phyloP scores from a whole-genome alignment of 2,888 invertebrate species.

The Balanococcus diminutus region DNA sequence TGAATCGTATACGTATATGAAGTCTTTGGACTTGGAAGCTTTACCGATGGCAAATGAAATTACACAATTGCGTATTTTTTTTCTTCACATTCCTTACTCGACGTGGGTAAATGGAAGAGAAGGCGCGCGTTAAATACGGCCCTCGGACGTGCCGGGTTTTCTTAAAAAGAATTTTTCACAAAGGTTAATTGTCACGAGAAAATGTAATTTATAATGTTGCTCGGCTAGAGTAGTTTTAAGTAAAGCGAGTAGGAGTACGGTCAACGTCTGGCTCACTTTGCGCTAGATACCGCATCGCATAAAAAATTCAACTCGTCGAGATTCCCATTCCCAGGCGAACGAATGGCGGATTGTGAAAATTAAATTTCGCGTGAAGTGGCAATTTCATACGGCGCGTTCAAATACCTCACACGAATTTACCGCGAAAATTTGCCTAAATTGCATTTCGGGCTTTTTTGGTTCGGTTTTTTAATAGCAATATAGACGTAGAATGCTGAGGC shows the following conservation, averaged over 20 bases:
- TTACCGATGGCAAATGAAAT: slow-evolving; percentile 14
- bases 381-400: background rate
- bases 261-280: background rate
- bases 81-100: background rate
- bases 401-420: background rate
- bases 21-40: slow-evolving; percentile 10
- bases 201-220: slow-evolving; percentile 27
- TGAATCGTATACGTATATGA: slow-evolving; percentile 18
- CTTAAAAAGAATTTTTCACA: slow-evolving; percentile 35
- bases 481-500: background rate
- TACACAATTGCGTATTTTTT: slow-evolving; percentile 25
- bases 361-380: slow-evolving; percentile 11
- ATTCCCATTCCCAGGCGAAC: background rate
- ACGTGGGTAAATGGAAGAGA: background rate
- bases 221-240: background rate
- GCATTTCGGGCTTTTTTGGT: too few species aligned
- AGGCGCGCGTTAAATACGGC: slow-evolving; percentile 10
- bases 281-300: background rate
- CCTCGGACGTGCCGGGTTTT: slow-evolving; percentile 1
- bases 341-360: background rate
- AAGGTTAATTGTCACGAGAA: slow-evolving; percentile 41
- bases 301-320: slow-evolving; percentile 28
- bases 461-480: too few species aligned
- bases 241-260: background rate
- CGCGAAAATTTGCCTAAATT: too few species aligned